A percentile compares a stretch with the other conserved stretches of the same genome.
phyloP scores from a whole-genome alignment of 2,888 invertebrate species.

The Drosophila fulvimacula region DNA sequence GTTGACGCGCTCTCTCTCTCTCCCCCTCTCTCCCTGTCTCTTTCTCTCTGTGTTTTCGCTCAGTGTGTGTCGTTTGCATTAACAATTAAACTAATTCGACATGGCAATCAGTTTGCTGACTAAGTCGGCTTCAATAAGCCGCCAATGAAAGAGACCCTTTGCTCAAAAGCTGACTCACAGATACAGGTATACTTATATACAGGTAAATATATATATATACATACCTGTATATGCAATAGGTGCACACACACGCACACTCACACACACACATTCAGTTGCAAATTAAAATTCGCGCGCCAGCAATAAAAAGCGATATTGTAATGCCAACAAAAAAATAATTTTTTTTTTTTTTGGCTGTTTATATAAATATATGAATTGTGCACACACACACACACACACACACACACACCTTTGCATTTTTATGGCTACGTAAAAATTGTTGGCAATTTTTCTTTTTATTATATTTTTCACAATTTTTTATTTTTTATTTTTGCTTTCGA shows the following conservation, averaged over 20 bases:
- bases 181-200: constrained; percentile 29
- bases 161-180: constrained; percentile 40
- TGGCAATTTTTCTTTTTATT: constrained; percentile 32
- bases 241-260: constrained; percentile 26
- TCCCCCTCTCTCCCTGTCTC: neutral
- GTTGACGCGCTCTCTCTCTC: constrained; percentile 4
- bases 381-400: constrained; percentile 1
- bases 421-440: constrained; percentile 25
- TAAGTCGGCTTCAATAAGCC: constrained; percentile 43
- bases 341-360: constrained; percentile 27
- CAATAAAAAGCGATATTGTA: constrained; percentile 70
- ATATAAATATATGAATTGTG: constrained; percentile 42
- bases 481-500: constrained; percentile 33
- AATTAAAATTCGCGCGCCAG: constrained; percentile 68
- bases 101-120: constrained; percentile 68
- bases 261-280: constrained; percentile 43
- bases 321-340: constrained; percentile 52
- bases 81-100: constrained; percentile 77
- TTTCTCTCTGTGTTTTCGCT: neutral
- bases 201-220: constrained; percentile 5
- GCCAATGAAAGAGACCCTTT: constrained; percentile 53
- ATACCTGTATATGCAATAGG: constrained; percentile 25
- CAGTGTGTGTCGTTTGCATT: constrained; percentile 54
- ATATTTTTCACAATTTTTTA: constrained; percentile 19
- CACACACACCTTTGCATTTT: constrained; percentile 6